These are phyloP conservation scores for Caranx melampygus DNA, from an alignment of 2,113 vertebrate genomes.

Conservation along the genomic window DNA sequence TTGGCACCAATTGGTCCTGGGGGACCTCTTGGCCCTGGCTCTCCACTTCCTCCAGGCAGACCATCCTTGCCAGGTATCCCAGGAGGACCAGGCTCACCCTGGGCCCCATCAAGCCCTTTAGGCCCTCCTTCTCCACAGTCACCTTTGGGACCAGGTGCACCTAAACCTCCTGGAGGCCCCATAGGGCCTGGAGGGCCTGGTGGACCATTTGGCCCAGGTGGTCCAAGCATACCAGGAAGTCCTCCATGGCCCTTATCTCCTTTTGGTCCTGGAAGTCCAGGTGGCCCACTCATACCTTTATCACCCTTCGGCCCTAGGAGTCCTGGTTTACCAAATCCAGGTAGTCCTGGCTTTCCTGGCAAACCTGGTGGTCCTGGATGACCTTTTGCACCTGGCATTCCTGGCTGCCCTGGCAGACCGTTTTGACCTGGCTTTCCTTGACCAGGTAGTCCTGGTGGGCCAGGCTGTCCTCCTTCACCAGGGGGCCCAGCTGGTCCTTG, in stretches of 20 bases:
- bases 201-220: constrained; percentile 88
- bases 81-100: constrained; percentile 89
- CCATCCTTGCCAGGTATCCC: constrained; percentile 94
- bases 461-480: constrained; percentile 88
- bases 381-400: constrained; percentile 92
- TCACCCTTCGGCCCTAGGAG: constrained; percentile 93
- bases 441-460: constrained; percentile 90
- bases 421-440: constrained; percentile 92
- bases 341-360: constrained; percentile 91
- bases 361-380: constrained; percentile 91
- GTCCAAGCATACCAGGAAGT: constrained; percentile 88
- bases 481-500: constrained; percentile 86
- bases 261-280: constrained; percentile 88
- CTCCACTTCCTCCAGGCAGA: constrained; percentile 89
- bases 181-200: constrained; percentile 87
- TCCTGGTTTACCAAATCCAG: constrained; percentile 94
- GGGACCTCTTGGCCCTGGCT: constrained; percentile 90
- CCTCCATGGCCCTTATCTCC: constrained; percentile 92
- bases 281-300: constrained; percentile 87
- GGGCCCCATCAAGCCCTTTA: constrained; percentile 88
- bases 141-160: constrained; percentile 92
- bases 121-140: constrained; percentile 89
- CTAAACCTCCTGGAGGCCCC: constrained; percentile 88
- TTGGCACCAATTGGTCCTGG: constrained; percentile 90
- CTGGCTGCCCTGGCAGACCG: constrained; percentile 92